These are phyloP conservation scores for Cyanoramphus novaezelandiae DNA, from an alignment of 2,113 vertebrate species.

Conservation along the genomic window DNA sequence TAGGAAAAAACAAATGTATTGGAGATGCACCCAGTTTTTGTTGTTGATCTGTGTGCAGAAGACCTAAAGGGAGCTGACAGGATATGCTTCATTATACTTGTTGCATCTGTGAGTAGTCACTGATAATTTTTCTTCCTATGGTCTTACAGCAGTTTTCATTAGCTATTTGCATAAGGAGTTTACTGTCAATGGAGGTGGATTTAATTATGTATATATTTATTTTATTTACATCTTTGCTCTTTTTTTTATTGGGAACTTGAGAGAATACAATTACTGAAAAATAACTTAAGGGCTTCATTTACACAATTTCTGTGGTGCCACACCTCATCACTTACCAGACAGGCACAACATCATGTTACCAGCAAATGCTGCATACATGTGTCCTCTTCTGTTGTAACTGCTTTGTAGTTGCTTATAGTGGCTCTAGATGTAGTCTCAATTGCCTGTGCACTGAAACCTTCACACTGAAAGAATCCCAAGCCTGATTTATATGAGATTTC, in stretches of 20 bases:
- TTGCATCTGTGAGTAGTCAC: neutral
- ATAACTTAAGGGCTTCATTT: neutral
- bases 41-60: neutral
- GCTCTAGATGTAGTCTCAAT: neutral
- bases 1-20: neutral
- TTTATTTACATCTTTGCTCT: neutral
- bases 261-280: neutral
- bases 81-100: neutral
- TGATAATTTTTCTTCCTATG: neutral
- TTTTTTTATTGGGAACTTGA: neutral
- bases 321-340: neutral
- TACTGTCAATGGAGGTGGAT: neutral
- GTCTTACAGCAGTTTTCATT: neutral
- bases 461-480: neutral
- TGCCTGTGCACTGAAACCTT: neutral
- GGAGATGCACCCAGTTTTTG: neutral
- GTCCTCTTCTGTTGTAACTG: neutral
- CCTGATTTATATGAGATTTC: neutral
- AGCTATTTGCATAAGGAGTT: neutral
- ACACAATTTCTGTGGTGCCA: neutral
- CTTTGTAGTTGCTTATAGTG: neutral
- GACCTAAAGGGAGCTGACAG: neutral
- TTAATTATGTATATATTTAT: neutral
- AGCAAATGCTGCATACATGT: fast-evolving
- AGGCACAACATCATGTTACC: neutral